Evolutionary conservation across 1,140 invertebrate species (phyloP), one percentile per base, ranked within the genome.

Genomic region (Brachionus sp.): DNA sequence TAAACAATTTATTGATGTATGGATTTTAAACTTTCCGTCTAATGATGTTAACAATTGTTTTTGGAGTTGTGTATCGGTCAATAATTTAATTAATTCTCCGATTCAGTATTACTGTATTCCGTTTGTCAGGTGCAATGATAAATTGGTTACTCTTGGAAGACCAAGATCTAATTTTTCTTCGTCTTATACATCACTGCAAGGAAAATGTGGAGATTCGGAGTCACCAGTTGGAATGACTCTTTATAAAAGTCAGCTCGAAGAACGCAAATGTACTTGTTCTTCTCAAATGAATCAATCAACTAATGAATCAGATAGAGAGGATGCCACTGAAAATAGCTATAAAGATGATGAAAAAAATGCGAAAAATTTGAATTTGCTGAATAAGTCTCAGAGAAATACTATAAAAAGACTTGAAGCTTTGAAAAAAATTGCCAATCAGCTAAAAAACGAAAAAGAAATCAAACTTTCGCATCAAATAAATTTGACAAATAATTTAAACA

Each of bases 61-160:
- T 37, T 98, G 95, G 95, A 92, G 91, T 85, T 91, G 93, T 87
- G 90, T 97, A 25, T 91, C 90, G 73, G 91, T 96, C 13, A 89
- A 91, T 82, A 93, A 94, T 87, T 91, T 92, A 85, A 92, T 94
- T 86, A 92, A 92, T 89, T 92, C 92, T 44, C 93, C 95, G 16
- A 92, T 93, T 4, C 93, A 95, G 86, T 92, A 96, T 86, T 96
- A 95, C 93, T 95, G 94, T 89, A 95, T 91, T 94, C 94, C 84
- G 94, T 94, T 82, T 95, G 95, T 88, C 94, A 92, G 88, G 93
- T 94, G 82, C 82, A 84, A 62, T 84, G 19, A 44, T 5, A 37
- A 85, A 83, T 29, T 64, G 25, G 19, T 75, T 5, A 62, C 62
- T 64, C n/a, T 82, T 62, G 62, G 46, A 12, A 62, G n/a, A 50